Evolutionary conservation across 2,797 vertebrate genomes (phyloP), one percentile per base, ranked within the genome.

Genomic region (Erpetoichthys calabaricus): DNA sequence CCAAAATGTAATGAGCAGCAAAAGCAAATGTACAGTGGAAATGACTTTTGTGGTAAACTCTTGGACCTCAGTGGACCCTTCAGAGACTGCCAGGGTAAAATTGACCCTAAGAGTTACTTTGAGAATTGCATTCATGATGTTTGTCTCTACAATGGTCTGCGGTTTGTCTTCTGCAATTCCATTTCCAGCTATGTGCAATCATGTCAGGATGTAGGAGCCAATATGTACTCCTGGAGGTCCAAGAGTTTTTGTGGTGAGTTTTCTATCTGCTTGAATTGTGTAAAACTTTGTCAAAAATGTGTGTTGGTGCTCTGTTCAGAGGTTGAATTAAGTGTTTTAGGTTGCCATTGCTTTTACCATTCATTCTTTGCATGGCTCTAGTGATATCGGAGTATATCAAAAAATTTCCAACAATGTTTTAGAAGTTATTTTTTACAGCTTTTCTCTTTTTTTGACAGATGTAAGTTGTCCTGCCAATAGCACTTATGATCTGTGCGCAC

Each of bases 401-500:
- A n/a, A n/a, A n/a, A n/a, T n/a, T n/a, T n/a, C n/a, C n/a, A n/a
- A n/a, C n/a, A n/a, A n/a, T n/a, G n/a, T n/a, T n/a, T n/a, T n/a
- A n/a, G n/a, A n/a, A n/a, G n/a, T n/a, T n/a, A n/a, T n/a, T n/a
- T n/a, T n/a, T n/a, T n/a, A n/a, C n/a, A n/a, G n/a, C n/a, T n/a
- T n/a, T n/a, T n/a, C 8, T 4, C 7, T 42, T 41, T 2, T 54
- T 42, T 7, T 3, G 7, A 3, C 70, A 84, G 82, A 72, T 0
- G n/a, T 84, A 3, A 10, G 61, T 51, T 85, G 83, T 46, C 80
- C 77, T 0, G 51, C 63, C 10, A 76, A 83, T 71, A 86, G 81
- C 59, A 55, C 62, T 57, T 84, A 84, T 0, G 60, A 78, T 5
- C 4, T 45, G 1, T 86, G 82, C 0, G 66, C 68, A 10, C 68